Evolutionary conservation across 2,113 vertebrate genomes (phyloP), one percentile per base, ranked within the genome.

Genomic region (Barnardius zonarius): DNA sequence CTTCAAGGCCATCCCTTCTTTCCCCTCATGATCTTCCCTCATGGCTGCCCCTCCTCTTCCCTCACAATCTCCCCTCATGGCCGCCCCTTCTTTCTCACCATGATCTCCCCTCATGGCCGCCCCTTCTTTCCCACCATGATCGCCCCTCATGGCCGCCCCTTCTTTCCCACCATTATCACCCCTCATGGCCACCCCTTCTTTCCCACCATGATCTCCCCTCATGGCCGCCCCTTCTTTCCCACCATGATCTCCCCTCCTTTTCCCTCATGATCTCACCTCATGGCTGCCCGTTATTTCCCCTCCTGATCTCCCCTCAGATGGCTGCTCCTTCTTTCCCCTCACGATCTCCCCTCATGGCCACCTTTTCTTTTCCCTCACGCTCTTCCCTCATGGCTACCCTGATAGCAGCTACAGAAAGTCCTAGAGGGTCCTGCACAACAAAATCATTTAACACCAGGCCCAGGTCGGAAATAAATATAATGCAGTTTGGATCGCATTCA

Each of bases 271-370:
- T 55, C 54, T 33, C 11, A 3, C 31, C 54, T 33, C 31, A 55
- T 33, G 54, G 18, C 31, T 1, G 2, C 1, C 30, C 7, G 3
- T 33, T 4, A 11, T 55, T 5, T 31, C 5, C 28, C 28, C 17
- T 33, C 54, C 12, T 1, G 11, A 19, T 19, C 7, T 20, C 10
- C 11, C 5, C 18, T 57, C 54, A 57, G 37, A 37, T 37, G 37
- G 37, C 37, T 37, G 7, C 10, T 8, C 54, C 19, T 57, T 33
- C 18, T 57, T 22, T 33, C 19, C 55, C 31, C 31, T 57, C 31
- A 57, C 8, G 2, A 6, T 33, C 11, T 55, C 18, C 55, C 31
- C 55, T 57, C 55, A n/a, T 13, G 19, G 55, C 19, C 19, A 19
- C 19, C 55, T 10, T 13, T 55, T 55, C 55, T 57, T 57, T 57